Conservation (phyloP, 2,888 invertebrate species). For the Drosophila paramelanica region DNA sequence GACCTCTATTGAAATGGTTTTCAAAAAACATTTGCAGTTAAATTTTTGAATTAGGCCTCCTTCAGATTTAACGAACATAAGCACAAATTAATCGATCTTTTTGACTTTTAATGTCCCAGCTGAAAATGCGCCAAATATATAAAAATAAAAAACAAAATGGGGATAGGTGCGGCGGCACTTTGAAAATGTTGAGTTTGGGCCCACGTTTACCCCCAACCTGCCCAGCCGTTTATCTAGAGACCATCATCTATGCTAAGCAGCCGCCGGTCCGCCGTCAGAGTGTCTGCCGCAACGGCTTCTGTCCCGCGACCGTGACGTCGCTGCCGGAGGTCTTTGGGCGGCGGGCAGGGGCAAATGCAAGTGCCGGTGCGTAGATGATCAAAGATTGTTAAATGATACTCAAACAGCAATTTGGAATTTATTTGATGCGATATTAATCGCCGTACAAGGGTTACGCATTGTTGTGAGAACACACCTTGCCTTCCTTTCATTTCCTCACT, state of each 20-base stretch:
- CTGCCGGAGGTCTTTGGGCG: slow-evolving; percentile 47
- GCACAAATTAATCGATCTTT: slow-evolving; percentile 2
- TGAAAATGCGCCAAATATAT: slow-evolving; percentile 18
- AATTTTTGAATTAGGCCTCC: slow-evolving; percentile 1
- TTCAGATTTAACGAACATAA: neutral
- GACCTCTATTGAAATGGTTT: slow-evolving; percentile 8
- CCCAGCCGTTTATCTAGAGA: slow-evolving; percentile 52
- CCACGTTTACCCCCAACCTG: slow-evolving; percentile 17
- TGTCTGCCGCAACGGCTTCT: slow-evolving; percentile 67
- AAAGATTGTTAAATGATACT: slow-evolving; percentile 78
- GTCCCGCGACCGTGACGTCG: slow-evolving; percentile 40
- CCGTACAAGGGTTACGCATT: slow-evolving; percentile 68
- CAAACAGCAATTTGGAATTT: slow-evolving; percentile 77
- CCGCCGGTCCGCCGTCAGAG: slow-evolving; percentile 64
- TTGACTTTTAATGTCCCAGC: slow-evolving; percentile 2
- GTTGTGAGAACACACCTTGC: slow-evolving; percentile 63
- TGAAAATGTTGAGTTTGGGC: slow-evolving; percentile 44
- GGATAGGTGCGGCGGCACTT: slow-evolving; percentile 34
- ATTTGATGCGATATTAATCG: slow-evolving; percentile 79
- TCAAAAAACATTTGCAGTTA: neutral
- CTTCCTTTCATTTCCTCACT: slow-evolving; percentile 25
- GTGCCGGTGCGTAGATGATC: slow-evolving; percentile 62
- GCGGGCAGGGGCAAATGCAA: slow-evolving; percentile 8
- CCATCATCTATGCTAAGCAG: slow-evolving; percentile 66
- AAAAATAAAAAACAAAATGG: neutral